Evolutionary conservation across 2,888 invertebrate genomes (phyloP).

Genomic region (Resseliella maxima): DNA sequence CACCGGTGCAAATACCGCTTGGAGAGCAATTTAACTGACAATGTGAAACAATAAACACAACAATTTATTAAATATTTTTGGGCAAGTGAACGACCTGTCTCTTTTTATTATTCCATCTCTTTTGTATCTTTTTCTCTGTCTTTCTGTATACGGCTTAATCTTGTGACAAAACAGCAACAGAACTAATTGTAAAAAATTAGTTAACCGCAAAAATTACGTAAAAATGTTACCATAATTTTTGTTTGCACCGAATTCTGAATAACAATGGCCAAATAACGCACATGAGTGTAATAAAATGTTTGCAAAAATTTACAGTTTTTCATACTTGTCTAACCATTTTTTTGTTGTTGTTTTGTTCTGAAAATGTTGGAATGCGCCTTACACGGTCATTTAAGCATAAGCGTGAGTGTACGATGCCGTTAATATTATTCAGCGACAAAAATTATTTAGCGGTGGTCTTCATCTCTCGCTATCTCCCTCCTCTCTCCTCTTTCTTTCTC

Average conservation of each 20-base stretch:
- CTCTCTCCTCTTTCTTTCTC: too few relatives aligned
- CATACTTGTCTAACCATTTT: neutral
- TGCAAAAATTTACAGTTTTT: neutral
- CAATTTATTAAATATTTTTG: conserved; percentile 39
- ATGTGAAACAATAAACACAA: conserved; percentile 42
- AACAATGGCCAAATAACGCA: neutral
- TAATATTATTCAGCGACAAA: neutral
- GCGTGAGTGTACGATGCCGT: neutral
- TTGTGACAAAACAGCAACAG: neutral
- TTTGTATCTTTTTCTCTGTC: too few relatives aligned
- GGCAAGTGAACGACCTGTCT: conserved; percentile 23
- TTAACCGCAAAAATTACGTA: neutral
- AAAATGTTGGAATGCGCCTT: neutral
- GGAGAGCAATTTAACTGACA: conserved; percentile 10
- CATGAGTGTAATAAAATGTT: neutral
- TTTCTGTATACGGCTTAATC: neutral
- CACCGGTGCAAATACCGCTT: conserved; percentile 28
- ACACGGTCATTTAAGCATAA: neutral
- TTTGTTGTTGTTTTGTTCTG: too few relatives aligned
- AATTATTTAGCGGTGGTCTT: neutral
- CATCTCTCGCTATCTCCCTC: too few relatives aligned
- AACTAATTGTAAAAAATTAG: neutral
- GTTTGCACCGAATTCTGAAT: neutral
- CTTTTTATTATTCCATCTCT: too few relatives aligned
- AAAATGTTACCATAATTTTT: conserved; percentile 5